Conservation (phyloP, 2,113 vertebrate genomes). For the Daboia siamensis region DNA sequence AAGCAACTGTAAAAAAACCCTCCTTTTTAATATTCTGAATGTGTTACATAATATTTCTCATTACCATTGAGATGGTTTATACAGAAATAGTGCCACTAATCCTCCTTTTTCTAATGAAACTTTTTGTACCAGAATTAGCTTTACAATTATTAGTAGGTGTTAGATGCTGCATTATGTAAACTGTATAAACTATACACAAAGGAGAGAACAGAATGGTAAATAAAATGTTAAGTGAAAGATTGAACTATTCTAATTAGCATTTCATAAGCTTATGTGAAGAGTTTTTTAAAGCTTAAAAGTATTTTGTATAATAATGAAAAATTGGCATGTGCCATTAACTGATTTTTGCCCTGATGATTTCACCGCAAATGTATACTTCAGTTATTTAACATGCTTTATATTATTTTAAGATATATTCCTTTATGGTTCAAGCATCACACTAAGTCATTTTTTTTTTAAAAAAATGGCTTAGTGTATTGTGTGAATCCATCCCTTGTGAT, state of each 20-base stretch:
- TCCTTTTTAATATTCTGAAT: background rate
- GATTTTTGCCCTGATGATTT: background rate
- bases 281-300: background rate
- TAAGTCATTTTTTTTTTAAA: background rate
- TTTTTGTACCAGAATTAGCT: background rate
- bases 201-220: background rate
- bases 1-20: background rate
- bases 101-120: background rate
- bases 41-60: background rate
- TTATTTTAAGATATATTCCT: background rate
- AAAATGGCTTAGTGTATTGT: background rate
- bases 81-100: background rate
- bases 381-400: background rate
- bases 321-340: background rate
- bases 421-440: background rate
- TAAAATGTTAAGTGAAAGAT: background rate
- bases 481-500: background rate
- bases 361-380: background rate
- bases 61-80: background rate
- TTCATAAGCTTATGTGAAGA: background rate
- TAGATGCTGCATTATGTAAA: background rate
- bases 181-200: background rate
- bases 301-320: background rate
- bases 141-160: background rate
- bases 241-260: background rate